Conservation (phyloP, 1,140 invertebrate species). For the Penaeus indicus region DNA sequence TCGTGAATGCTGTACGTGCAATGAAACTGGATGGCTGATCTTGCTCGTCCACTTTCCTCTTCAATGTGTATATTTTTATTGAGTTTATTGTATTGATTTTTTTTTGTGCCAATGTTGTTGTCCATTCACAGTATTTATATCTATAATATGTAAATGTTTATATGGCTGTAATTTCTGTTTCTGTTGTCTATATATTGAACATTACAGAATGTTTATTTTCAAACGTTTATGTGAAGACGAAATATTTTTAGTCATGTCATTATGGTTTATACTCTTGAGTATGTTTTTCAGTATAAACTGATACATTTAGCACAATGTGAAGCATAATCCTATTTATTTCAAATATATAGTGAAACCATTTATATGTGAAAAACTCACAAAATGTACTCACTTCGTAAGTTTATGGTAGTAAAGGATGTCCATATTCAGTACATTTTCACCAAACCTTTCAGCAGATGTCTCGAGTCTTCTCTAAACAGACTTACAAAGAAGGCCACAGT, state of each 20-base stretch:
- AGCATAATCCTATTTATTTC: slow-evolving; percentile 15
- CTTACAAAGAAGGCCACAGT: too few relatives aligned
- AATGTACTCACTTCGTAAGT: slow-evolving; percentile 11
- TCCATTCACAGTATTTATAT: slow-evolving; percentile 44
- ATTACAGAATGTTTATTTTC: slow-evolving; percentile 34
- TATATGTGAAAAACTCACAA: slow-evolving; percentile 4
- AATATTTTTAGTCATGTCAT: slow-evolving; percentile 13
- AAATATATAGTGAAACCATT: background rate
- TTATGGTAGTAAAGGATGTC: background rate
- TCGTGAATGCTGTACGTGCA: slow-evolving; percentile 47
- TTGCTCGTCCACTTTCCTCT: slow-evolving; percentile 28
- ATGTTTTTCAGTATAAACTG: slow-evolving; percentile 24
- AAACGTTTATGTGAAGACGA: slow-evolving; percentile 27
- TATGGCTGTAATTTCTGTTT: slow-evolving; percentile 29
- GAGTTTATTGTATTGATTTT: background rate
- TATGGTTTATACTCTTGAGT: slow-evolving; percentile 7
- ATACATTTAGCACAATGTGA: slow-evolving; percentile 7
- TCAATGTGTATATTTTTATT: slow-evolving; percentile 33
- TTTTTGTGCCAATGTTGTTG: slow-evolving; percentile 46
- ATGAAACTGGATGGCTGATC: slow-evolving; percentile 41
- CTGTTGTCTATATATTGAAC: slow-evolving; percentile 29
- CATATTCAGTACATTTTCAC: too few relatives aligned
- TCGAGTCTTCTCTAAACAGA: too few relatives aligned
- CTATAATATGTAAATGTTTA: slow-evolving; percentile 44
- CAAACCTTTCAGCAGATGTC: too few relatives aligned